Conservation (phyloP, 2,888 invertebrate species). For the Catonia carolina region DNA sequence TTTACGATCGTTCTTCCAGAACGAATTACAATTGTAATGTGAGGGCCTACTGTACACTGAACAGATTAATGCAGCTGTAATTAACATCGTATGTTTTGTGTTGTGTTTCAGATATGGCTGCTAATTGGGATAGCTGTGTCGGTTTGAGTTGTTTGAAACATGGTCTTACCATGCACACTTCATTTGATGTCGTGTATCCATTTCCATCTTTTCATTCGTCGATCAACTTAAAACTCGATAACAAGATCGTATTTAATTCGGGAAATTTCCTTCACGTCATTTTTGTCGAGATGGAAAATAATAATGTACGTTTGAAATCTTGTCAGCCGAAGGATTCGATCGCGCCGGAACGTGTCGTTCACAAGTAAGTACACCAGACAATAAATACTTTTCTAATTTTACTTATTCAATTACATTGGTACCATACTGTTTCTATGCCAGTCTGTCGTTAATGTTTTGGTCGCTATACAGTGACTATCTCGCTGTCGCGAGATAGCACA, state of each 20-base stretch:
- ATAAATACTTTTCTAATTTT: too few relatives aligned
- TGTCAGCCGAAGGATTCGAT: slow-evolving; percentile 38
- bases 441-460: too few relatives aligned
- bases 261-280: slow-evolving; percentile 79
- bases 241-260: slow-evolving; percentile 62
- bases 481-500: too few relatives aligned
- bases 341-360: slow-evolving; percentile 36
- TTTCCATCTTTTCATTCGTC: slow-evolving; percentile 61
- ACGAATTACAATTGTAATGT: too few relatives aligned
- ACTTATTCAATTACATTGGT: too few relatives aligned
- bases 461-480: too few relatives aligned
- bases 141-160: slow-evolving; percentile 67
- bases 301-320: slow-evolving; percentile 30
- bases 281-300: slow-evolving; percentile 49
- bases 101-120: slow-evolving; percentile 44
- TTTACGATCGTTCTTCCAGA: too few relatives aligned
- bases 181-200: slow-evolving; percentile 82
- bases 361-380: slow-evolving; percentile 26
- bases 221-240: slow-evolving; percentile 45
- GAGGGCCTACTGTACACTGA: too few relatives aligned
- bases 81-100: too few relatives aligned
- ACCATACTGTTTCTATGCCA: too few relatives aligned
- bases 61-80: too few relatives aligned
- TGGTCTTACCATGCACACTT: slow-evolving; percentile 86
- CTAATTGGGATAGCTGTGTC: slow-evolving; percentile 52